Evolutionary conservation across 1,140 invertebrate species (phyloP), one percentile per base, ranked within the genome.

Genomic region (Lordiphosa collinella): DNA sequence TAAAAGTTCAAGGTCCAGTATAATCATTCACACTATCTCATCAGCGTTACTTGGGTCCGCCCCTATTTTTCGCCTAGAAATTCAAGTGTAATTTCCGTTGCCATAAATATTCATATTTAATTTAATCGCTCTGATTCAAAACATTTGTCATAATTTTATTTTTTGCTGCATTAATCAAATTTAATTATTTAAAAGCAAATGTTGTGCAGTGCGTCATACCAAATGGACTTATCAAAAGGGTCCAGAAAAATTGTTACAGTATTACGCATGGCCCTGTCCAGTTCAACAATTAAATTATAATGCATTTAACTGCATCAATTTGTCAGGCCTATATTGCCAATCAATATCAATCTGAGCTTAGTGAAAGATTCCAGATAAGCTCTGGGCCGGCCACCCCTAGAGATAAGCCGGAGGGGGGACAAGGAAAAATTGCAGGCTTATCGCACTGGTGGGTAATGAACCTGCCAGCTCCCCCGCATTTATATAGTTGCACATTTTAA

Each of bases 401-500:
- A 29, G 25, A 29, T 29, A 29, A 29, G 25, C 25, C 2, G 22
- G 16, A n/a, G n/a, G n/a, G n/a, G n/a, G 14, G 22, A 25, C 22
- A 25, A 6, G 22, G 22, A 25, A 25, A 25, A 47, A 29, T 31
- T n/a, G 29, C 12, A 3, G 52, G 46, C 63, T 57, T 66, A 67
- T 65, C 53, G 47, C 54, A 5, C 2, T 7, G 25, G 2, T 57
- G 63, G 63, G 53, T 67, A 67, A 67, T 67, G 62, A 67, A 67
- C 63, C 51, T 46, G 35, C 4, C 22, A 38, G 11, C 9, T 16
- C 10, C 14, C 14, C n/a, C 10, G 7, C n/a, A 5, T 8, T 32
- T 38, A 5, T 8, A 22, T 38, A 22, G 18, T 43, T 68, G 47
- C 56, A 68, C 64, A 68, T 68, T 68, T 68, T 68, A 68, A 68